Conservation (phyloP, 2,113 vertebrate genomes). For the Thomomys bottae region DNA sequence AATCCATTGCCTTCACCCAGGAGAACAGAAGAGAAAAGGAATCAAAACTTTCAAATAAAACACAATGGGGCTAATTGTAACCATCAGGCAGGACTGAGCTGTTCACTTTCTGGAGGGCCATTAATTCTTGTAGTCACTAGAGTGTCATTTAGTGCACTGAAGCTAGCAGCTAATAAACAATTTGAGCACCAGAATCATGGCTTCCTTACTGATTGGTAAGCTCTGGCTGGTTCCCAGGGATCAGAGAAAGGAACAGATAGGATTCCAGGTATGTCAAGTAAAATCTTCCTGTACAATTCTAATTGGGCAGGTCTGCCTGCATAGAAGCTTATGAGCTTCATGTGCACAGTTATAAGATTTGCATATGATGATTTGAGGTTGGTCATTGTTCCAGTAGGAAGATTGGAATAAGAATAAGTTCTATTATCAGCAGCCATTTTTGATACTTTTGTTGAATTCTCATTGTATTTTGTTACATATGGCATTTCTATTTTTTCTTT, state of each 20-base stretch:
- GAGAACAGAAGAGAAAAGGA: neutral
- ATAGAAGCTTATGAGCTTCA: neutral
- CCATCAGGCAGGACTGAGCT: constrained; percentile 18
- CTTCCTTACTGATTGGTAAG: neutral
- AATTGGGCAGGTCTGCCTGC: neutral
- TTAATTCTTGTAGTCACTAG: constrained; percentile 44
- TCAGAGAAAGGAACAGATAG: neutral
- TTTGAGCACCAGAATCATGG: neutral
- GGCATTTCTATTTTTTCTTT: neutral
- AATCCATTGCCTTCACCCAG: constrained; percentile 23
- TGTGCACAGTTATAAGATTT: neutral
- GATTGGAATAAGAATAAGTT: neutral
- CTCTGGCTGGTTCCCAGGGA: neutral
- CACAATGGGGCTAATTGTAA: constrained; percentile 35
- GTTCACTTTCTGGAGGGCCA: constrained; percentile 3
- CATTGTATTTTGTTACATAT: neutral
- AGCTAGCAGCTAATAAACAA: constrained; percentile 33
- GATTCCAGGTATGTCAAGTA: neutral
- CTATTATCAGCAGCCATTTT: neutral
- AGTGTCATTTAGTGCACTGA: constrained; percentile 40
- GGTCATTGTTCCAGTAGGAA: neutral
- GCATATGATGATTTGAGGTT: neutral
- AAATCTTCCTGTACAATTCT: neutral
- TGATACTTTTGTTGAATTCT: neutral
- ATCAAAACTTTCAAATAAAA: constrained; percentile 48